Evolutionary conservation across 2,888 invertebrate genomes (phyloP).

Genomic region (Orthosia gracilis): DNA sequence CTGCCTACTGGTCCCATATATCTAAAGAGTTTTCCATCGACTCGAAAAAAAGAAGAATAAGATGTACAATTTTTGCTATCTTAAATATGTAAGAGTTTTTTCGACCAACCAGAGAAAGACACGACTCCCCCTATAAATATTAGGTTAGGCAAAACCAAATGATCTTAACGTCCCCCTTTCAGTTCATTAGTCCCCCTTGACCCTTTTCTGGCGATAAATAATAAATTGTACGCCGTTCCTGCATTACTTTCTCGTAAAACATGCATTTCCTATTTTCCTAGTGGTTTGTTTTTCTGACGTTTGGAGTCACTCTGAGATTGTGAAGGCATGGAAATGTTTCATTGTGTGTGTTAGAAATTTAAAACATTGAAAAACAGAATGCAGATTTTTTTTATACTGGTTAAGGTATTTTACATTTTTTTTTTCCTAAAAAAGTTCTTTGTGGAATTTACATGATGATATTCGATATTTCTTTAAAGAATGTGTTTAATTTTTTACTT

Average conservation of each 20-base stretch:
- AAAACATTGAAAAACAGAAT: background rate
- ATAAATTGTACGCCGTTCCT: slow-evolving; percentile 28
- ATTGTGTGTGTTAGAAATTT: background rate
- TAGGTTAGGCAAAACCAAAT: slow-evolving; percentile 39
- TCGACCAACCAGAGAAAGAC: background rate
- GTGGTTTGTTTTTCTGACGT: background rate
- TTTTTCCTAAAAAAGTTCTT: no score
- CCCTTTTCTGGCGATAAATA: slow-evolving; percentile 46
- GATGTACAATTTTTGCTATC: background rate
- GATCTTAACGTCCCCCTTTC: slow-evolving; percentile 35
- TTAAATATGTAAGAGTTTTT: background rate
- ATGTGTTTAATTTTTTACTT: no score
- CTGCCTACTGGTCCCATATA: no score
- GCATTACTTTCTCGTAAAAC: slow-evolving; percentile 47
- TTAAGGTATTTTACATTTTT: no score
- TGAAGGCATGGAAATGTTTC: slow-evolving; percentile 4
- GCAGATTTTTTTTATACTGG: no score
- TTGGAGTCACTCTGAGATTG: background rate
- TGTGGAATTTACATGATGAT: no score
- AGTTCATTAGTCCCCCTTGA: slow-evolving; percentile 40
- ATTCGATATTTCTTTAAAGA: no score
- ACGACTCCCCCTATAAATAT: slow-evolving; percentile 37
- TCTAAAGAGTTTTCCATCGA: no score
- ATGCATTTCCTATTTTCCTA: slow-evolving; percentile 28
- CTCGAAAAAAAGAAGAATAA: no score